Base-by-base conservation (phyloP, 2,797 vertebrate genomes). In the Paedocypris micromegethes region DNA sequence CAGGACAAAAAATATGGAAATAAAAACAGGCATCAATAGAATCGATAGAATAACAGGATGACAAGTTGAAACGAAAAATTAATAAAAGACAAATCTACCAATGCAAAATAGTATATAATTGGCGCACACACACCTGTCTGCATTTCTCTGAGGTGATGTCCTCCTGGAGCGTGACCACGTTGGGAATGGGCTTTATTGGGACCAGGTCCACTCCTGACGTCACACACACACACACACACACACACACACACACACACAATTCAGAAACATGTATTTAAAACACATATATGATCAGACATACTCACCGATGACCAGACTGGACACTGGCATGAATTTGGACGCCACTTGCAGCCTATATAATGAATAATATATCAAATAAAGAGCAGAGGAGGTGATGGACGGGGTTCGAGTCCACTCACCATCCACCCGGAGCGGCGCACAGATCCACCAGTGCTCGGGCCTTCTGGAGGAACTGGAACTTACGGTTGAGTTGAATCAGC, bases 71-170 rank as follows among this genome's bases (percentile, higher is more conserved):
- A 23, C 23, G 23, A 23, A 23, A 23, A 23, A 23, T 23, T 23
- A 23, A 23, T 23, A 23, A 5, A 39, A 0, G 5, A 3, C 4
- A 45, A 43, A 57, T 48, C 41, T 9, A 40, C n/a, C 37, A 58
- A 41, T 49, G 6, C 23, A 23, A 23, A 23, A 23, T 23, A 1
- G 23, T 23, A 23, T 23, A 23, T 23, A 41, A 41, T 5, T 37
- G 8, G 43, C 9, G 2, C 3, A 0, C 4, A 43, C 76, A 6
- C 76, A 98, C 96, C 92, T 96, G 94, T 85, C 86, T 88, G 81
- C 96, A 99, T 62, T 92, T 94, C 1, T 99, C 96, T 0, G 91
- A 93, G 5, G 96, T 98, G 83, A 99, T 98, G 83, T 99, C 95
- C 76, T 98, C 96, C 79, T 98, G 95, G 55, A 99, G 81, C 0